phyloP scores from a whole-genome alignment of 2,113 vertebrate species.

The Glareola pratincola region DNA sequence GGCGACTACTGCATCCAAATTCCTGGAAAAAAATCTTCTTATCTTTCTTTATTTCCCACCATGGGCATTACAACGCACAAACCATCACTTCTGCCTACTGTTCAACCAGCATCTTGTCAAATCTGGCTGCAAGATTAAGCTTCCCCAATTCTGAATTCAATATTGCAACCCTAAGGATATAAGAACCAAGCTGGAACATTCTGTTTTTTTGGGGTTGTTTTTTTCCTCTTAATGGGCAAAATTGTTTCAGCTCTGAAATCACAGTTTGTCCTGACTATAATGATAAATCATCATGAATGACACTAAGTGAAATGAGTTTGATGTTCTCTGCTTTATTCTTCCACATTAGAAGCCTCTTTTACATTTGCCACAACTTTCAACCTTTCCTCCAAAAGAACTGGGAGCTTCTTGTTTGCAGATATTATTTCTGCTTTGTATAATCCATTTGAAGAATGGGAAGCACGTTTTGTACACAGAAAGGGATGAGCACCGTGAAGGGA shows the following conservation, averaged over 20 bases:
- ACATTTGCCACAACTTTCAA: conserved; percentile 63
- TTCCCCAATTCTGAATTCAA: conserved; percentile 75
- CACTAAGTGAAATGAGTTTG: conserved; percentile 70
- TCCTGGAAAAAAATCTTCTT: conserved; percentile 37
- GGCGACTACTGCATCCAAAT: conserved; percentile 11
- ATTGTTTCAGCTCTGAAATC: conserved; percentile 71
- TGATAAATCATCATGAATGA: conserved; percentile 67
- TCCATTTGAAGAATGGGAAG: background rate
- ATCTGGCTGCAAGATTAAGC: conserved; percentile 78
- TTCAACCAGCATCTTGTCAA: conserved; percentile 75
- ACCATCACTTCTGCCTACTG: conserved; percentile 63
- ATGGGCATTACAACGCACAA: conserved; percentile 23
- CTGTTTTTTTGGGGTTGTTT: background rate
- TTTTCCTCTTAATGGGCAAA: conserved; percentile 63
- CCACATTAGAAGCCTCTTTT: conserved; percentile 54
- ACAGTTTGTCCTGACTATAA: conserved; percentile 53
- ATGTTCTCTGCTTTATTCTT: conserved; percentile 66
- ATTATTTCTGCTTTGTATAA: conserved; percentile 40
- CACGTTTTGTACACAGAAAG: background rate
- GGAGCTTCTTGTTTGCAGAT: conserved; percentile 32
- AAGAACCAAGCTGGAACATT: conserved; percentile 73
- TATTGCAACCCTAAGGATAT: conserved; percentile 75
- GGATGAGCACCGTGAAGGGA: background rate
- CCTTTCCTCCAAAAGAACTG: conserved; percentile 42
- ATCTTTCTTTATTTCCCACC: conserved; percentile 52